phyloP scores from a whole-genome alignment of 2,113 vertebrate species.

The Speoplatyrhinus poulsoni region DNA sequence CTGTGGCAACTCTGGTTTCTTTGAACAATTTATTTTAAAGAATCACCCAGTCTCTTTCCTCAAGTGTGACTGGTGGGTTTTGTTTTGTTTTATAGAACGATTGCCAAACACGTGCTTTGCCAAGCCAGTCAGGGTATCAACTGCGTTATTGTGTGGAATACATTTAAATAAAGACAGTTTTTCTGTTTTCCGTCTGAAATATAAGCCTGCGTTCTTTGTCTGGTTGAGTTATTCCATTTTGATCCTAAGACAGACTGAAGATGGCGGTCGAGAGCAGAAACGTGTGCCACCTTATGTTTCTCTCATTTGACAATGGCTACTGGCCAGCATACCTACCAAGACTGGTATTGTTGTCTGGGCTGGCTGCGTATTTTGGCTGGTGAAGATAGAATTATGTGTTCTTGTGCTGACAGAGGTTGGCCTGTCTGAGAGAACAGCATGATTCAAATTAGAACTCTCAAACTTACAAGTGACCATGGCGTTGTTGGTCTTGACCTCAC shows the following conservation, averaged over 20 bases:
- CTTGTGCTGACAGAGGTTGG: constrained; percentile 3
- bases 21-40: constrained; percentile 5
- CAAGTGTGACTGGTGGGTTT: constrained; percentile 33
- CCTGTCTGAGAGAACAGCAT: background rate
- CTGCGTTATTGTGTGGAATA: constrained; percentile 71
- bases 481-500: background rate
- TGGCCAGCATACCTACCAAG: constrained; percentile 12
- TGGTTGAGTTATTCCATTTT: background rate
- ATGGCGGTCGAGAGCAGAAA: background rate
- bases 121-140: constrained; percentile 57
- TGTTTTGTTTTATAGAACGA: constrained; percentile 9
- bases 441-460: background rate
- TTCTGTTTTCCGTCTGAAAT: constrained; percentile 55
- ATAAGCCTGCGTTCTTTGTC: constrained; percentile 43
- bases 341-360: constrained; percentile 38
- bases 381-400: constrained; percentile 52
- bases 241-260: too few relatives aligned
- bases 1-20: background rate
- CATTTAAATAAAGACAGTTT: constrained; percentile 71
- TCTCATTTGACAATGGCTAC: constrained; percentile 1
- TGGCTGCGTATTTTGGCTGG: constrained; percentile 20
- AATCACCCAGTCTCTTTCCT: background rate
- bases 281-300: constrained; percentile 6
- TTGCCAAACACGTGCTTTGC: constrained; percentile 57
- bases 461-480: background rate